Base-by-base conservation (phyloP, 2,888 invertebrate species). In the Pseudococcus viburni region DNA sequence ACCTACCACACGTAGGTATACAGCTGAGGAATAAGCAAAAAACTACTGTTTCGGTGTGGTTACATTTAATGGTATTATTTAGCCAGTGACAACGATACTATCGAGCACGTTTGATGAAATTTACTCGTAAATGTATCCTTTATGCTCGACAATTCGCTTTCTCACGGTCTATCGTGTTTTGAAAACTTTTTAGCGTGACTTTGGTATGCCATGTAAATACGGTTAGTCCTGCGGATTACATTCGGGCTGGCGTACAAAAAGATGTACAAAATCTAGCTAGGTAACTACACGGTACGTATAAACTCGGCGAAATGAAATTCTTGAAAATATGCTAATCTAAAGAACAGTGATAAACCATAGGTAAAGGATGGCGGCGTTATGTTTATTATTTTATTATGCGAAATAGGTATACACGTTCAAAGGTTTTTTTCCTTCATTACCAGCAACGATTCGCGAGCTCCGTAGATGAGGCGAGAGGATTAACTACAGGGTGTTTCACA, bases 61-160 rank as follows among this genome's bases (percentile, higher is more conserved):
- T 73, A 73, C 68, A 9, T 26, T 33, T 73, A 73, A 73, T 73
- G 33, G 33, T 26, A 73, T 73, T 73, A 73, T 19, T 59, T 59
- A 19, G 33, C 68, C 68, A 73, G 22, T 73, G 26, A 33, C 68
- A 73, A 73, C 68, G 68, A 73, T 73, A 73, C 33, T 26, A 73
- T 73, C 68, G 33, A 73, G 68, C 68, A 73, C 68, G 68, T 73
- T 73, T 73, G 68, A 73, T 26, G 68, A 73, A 73, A 73, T 73
- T 73, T 73, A 73, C 68, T 73, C 68, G 68, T 73, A 73, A 73
- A 73, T 73, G 68, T 73, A 73, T 73, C 68, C 68, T 73, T 73
- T 73, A 73, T 33, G 33, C 33, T 22, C 64, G 68, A 73, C 68
- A 73, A 73, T 73, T 73, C 68, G 4, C 68, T 26, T 73, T 19